phyloP scores from a whole-genome alignment of 2,113 vertebrate species.

The Neotoma lepida region DNA sequence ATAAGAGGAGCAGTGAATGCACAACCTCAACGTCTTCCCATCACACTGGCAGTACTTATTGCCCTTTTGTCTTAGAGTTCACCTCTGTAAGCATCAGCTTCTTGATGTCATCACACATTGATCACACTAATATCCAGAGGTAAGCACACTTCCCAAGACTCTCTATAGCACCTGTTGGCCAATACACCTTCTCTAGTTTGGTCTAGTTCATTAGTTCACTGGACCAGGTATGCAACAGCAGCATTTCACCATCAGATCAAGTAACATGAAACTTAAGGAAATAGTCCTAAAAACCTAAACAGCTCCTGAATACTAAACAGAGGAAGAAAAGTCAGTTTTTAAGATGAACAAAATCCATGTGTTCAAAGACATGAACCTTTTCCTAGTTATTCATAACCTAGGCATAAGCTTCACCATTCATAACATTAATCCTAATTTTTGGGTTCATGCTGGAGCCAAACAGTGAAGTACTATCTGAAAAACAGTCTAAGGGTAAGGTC shows the following conservation, averaged over 20 bases:
- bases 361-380: background rate
- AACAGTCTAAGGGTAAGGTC: background rate
- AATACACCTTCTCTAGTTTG: background rate
- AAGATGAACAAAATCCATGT: background rate
- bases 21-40: no score
- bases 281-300: background rate
- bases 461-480: background rate
- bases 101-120: background rate
- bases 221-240: background rate
- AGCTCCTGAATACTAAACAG: background rate
- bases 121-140: background rate
- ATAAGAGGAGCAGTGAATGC: background rate
- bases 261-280: background rate
- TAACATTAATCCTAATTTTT: background rate
- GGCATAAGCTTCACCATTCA: background rate
- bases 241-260: background rate
- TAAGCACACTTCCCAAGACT: background rate
- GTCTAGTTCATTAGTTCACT: background rate
- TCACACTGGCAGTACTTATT: background rate
- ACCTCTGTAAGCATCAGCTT: background rate
- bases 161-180: background rate
- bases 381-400: background rate
- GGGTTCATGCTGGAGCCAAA: background rate
- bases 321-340: background rate
- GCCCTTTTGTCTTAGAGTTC: background rate